Evolutionary conservation across 2,888 invertebrate species (phyloP).

Genomic region (Thecophora atra): DNA sequence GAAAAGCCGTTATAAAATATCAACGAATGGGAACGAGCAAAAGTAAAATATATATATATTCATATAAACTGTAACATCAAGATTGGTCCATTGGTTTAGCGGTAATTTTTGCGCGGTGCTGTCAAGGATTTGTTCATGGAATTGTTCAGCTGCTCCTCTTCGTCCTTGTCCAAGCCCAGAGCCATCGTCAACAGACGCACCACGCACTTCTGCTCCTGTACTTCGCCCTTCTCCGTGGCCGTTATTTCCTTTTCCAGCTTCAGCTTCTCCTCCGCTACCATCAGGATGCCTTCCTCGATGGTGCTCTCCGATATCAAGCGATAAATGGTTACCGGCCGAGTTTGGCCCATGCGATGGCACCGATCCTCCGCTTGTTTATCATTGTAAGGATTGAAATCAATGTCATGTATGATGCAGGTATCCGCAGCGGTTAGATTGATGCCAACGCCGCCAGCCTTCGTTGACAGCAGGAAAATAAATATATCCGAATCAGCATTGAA

Average conservation of each 20-base stretch:
- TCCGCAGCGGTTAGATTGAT: constrained; percentile 95
- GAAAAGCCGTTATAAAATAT: too few relatives aligned
- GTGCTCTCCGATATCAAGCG: constrained; percentile 85
- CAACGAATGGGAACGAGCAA: too few relatives aligned
- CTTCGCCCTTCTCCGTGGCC: constrained; percentile 69
- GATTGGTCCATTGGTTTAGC: not conserved
- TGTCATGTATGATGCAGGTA: constrained; percentile 95
- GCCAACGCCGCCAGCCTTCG: constrained; percentile 94
- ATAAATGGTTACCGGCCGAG: constrained; percentile 85
- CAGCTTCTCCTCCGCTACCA: constrained; percentile 90
- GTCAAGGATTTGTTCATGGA: constrained; percentile 54
- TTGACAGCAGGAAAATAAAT: constrained; percentile 91
- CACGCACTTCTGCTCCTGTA: constrained; percentile 79
- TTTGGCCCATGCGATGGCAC: constrained; percentile 81
- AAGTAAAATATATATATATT: too few relatives aligned
- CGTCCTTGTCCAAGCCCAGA: constrained; percentile 70
- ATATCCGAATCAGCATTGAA: constrained; percentile 82
- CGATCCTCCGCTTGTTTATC: constrained; percentile 97
- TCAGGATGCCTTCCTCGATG: constrained; percentile 92
- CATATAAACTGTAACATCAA: too few relatives aligned
- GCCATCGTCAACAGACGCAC: constrained; percentile 82
- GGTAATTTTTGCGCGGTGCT: constrained; percentile 50
- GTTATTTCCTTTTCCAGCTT: constrained; percentile 89
- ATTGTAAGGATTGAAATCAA: constrained; percentile 98
- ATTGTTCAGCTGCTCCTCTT: constrained; percentile 55